phyloP scores from a whole-genome alignment of 2,888 invertebrate genomes.

The Orthosia gracilis region DNA sequence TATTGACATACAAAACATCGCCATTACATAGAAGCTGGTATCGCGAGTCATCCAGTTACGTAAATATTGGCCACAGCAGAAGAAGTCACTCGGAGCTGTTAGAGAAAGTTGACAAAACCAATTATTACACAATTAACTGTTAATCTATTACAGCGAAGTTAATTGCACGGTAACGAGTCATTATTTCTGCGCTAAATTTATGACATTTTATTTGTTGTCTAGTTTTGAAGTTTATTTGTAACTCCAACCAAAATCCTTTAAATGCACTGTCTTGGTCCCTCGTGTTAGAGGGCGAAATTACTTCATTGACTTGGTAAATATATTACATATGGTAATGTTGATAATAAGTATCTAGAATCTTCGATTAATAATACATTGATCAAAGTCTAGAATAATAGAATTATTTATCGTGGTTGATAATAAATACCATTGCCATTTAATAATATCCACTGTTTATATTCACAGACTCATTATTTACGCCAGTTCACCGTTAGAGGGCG shows the following conservation, averaged over 20 bases:
- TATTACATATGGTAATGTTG: neutral
- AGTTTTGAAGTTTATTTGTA: neutral
- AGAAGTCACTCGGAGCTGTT: conserved; percentile 10
- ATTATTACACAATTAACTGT: conserved; percentile 49
- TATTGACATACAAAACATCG: neutral
- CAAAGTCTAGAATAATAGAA: neutral
- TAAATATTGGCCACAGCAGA: conserved; percentile 40
- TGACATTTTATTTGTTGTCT: neutral
- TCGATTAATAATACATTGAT: too few relatives aligned
- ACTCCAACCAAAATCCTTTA: too few relatives aligned
- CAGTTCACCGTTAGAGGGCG: conserved; percentile 65
- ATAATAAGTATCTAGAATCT: too few relatives aligned
- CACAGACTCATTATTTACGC: conserved; percentile 67
- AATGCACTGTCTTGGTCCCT: neutral
- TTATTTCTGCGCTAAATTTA: neutral
- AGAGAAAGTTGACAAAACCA: conserved; percentile 55
- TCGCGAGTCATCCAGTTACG: conserved; percentile 33
- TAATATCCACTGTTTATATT: conserved; percentile 23
- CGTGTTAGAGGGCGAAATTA: neutral
- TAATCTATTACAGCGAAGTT: conserved; percentile 31
- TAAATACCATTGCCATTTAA: conserved; percentile 12
- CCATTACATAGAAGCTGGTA: conserved; percentile 5
- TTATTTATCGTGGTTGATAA: neutral
- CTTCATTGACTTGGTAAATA: neutral
- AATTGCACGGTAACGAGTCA: conserved; percentile 20